Percentiles rank a stretch among this genome's conserved stretches.
These are phyloP conservation scores for Cremastinae sp. DNA, from an alignment of 2,888 invertebrate genomes.

Conservation along the genomic window DNA sequence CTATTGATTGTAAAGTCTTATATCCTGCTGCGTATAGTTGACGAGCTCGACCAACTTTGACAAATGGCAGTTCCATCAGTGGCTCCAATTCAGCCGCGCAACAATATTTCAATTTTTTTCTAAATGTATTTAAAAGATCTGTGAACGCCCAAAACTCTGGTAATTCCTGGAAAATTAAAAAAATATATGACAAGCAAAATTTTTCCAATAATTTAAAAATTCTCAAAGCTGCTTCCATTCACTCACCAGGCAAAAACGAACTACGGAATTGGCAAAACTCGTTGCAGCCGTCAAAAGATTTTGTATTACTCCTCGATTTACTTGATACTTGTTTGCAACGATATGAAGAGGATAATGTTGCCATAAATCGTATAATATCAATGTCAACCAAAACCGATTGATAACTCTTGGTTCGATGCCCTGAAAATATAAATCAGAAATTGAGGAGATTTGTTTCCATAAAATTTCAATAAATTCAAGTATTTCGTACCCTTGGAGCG, in stretches of 20 bases:
- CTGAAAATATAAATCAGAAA: slow-evolving; percentile 77
- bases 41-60: slow-evolving; percentile 92
- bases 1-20: slow-evolving; percentile 88
- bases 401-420: slow-evolving; percentile 84
- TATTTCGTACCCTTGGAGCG: slow-evolving; percentile 71
- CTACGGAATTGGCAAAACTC: slow-evolving; percentile 88
- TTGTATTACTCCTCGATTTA: slow-evolving; percentile 91
- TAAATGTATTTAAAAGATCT: slow-evolving; percentile 88
- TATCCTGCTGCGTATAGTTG: slow-evolving; percentile 93
- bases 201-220: not conserved
- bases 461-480: no score
- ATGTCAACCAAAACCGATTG: slow-evolving; percentile 90
- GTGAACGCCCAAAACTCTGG: slow-evolving; percentile 91
- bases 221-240: no score
- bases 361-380: slow-evolving; percentile 92
- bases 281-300: slow-evolving; percentile 87
- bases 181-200: not conserved
- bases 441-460: slow-evolving; percentile 44
- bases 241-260: slow-evolving; percentile 87
- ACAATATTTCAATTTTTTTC: slow-evolving; percentile 89
- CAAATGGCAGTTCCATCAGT: slow-evolving; percentile 93
- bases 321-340: slow-evolving; percentile 87
- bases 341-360: slow-evolving; percentile 84
- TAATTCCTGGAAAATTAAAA: slow-evolving; percentile 82
- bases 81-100: slow-evolving; percentile 89